Conservation (phyloP, 2,888 invertebrate genomes). For the Linyphia triangularis region DNA sequence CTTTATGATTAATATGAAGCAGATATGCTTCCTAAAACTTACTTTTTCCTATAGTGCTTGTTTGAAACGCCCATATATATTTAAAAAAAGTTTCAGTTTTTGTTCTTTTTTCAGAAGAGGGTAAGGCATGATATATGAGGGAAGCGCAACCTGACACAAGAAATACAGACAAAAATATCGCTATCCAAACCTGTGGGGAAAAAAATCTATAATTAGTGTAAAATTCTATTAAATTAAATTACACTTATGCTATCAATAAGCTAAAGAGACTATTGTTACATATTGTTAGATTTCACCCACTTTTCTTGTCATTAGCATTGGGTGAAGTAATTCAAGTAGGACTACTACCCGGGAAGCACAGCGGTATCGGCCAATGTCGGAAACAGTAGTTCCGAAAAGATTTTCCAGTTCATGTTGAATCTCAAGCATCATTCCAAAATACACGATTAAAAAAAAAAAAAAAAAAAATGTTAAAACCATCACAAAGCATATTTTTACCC, state of each 20-base stretch:
- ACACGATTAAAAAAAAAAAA: no score
- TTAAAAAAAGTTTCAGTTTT: neutral
- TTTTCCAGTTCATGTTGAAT: no score
- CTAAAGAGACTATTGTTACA: neutral
- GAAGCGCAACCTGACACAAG: neutral
- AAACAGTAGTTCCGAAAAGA: no score
- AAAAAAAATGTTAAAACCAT: no score
- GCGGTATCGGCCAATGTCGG: no score
- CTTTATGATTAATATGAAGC: no score
- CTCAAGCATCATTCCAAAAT: no score
- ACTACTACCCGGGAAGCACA: no score
- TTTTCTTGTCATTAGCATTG: neutral
- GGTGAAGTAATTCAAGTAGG: no score
- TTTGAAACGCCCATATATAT: conserved; percentile 8
- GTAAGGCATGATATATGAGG: neutral
- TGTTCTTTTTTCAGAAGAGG: neutral
- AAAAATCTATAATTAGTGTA: neutral
- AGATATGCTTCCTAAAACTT: neutral
- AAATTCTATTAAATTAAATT: neutral
- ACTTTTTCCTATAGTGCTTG: conserved; percentile 15
- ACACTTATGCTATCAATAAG: neutral
- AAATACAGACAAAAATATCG: neutral
- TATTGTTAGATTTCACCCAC: neutral
- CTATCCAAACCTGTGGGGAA: neutral
- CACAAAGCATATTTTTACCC: no score